Evolutionary conservation across 2,888 invertebrate genomes (phyloP).

Genomic region (Furcula furcula): DNA sequence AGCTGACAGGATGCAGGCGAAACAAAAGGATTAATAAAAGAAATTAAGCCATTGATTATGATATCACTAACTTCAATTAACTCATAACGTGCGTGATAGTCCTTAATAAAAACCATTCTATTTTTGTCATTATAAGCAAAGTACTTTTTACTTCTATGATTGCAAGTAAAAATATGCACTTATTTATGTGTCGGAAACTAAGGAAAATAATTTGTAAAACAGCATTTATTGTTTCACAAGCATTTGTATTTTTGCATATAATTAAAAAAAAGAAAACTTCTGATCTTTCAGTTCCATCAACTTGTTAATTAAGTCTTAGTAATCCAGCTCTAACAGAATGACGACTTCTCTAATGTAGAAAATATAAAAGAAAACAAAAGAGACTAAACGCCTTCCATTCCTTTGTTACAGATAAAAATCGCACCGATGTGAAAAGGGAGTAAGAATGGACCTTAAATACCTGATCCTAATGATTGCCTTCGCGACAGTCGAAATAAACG

Average conservation of each 20-base stretch:
- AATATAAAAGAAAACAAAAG: conserved; percentile 43
- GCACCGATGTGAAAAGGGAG: conserved; percentile 52
- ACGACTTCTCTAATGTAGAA: conserved; percentile 40
- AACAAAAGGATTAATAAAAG: conserved; percentile 47
- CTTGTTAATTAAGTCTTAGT: conserved; percentile 40
- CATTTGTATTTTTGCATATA: too few species aligned
- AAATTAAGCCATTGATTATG: conserved; percentile 35
- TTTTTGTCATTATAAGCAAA: too few species aligned
- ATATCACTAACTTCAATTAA: conserved; percentile 20
- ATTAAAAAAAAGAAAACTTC: too few species aligned
- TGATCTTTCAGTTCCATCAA: background rate
- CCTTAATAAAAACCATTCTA: too few species aligned
- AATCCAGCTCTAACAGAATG: conserved; percentile 44
- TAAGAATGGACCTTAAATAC: conserved; percentile 73
- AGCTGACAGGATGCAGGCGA: conserved; percentile 53
- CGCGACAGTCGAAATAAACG: conserved; percentile 71
- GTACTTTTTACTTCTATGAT: too few species aligned
- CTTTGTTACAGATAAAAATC: conserved; percentile 72
- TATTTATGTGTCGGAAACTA: too few species aligned
- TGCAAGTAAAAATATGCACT: too few species aligned
- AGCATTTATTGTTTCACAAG: too few species aligned
- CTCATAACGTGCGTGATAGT: too few species aligned
- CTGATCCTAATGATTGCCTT: conserved; percentile 74
- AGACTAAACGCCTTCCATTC: conserved; percentile 39
- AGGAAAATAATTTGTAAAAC: too few species aligned